Conservation (phyloP, 2,888 invertebrate species). For the Habroteleia sp. region DNA sequence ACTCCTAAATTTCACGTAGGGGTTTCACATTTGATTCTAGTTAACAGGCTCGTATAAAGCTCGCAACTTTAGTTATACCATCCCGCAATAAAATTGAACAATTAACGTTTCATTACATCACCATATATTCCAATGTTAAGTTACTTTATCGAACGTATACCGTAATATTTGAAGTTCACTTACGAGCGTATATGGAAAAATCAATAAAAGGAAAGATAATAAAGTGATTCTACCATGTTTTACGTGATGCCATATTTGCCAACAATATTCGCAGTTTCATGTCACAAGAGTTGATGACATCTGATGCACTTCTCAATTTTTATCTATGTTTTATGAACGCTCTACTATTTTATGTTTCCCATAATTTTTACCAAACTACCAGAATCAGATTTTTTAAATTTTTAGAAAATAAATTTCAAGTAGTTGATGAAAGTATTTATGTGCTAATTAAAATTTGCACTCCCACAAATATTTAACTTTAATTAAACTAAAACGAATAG, state of each 20-base stretch:
- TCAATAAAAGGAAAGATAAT: slow-evolving; percentile 60
- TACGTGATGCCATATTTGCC: slow-evolving; percentile 47
- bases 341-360: slow-evolving; percentile 8
- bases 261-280: slow-evolving; percentile 48
- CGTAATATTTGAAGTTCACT: slow-evolving; percentile 55
- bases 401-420: too few species aligned
- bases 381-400: background rate
- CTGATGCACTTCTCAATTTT: slow-evolving; percentile 34
- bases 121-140: slow-evolving; percentile 53
- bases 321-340: slow-evolving; percentile 14
- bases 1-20: slow-evolving; percentile 47
- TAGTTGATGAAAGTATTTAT: too few species aligned
- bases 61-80: slow-evolving; percentile 51
- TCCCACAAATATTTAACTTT: too few species aligned
- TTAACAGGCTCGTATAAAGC: slow-evolving; percentile 53
- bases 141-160: slow-evolving; percentile 50
- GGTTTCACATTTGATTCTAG: slow-evolving; percentile 55
- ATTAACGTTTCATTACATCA: slow-evolving; percentile 63
- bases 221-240: slow-evolving; percentile 47
- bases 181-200: slow-evolving; percentile 48
- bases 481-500: too few species aligned
- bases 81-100: slow-evolving; percentile 60
- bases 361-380: background rate
- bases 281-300: slow-evolving; percentile 51
- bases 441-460: too few species aligned